Base-by-base conservation (phyloP, 2,888 invertebrate genomes). In the Vandiemenella viatica region DNA sequence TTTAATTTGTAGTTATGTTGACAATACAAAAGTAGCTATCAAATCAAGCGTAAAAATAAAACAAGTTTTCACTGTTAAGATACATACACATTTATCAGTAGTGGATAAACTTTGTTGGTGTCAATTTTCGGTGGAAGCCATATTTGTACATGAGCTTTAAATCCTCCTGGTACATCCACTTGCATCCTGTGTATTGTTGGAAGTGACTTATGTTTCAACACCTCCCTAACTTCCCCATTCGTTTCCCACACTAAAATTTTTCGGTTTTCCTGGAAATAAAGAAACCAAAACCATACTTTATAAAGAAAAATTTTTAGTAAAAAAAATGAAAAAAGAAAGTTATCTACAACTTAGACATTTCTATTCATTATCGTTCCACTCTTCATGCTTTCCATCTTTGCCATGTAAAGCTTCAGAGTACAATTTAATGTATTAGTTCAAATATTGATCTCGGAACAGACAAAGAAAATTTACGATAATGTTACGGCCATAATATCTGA, bases 81-180 rank as follows among this genome's bases (percentile, higher is more conserved):
- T n/a, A 77, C 83, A 78, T 70, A 90, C 77, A 90, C 89, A 63
- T 86, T 83, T 51, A 90, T 79, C 23, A 90, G 66, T 68, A 90
- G 74, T 0, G 90, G 89, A 61, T 90, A 83, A 61, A 88, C 81
- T 3, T 76, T 80, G 19, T 68, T 64, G 43, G 73, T 69, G 62
- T 79, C 77, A 53, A 85, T 73, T 58, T 83, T 77, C 0, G 77
- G 74, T 0, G 90, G 90, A 42, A 86, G 69, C 62, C 80, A 76
- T 26, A 91, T 67, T 53, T 77, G 72, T 1, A 87, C 88, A 54
- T 83, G 79, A 1, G 87, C 87, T 32, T 75, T 73, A 43, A 77
- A 76, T 3, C 76, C 80, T n/a, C 71, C 75, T 0, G 74, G 74
- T 4, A 85, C 69, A 0, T 77, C 73, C 21, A 87, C 76, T 4